phyloP scores from a whole-genome alignment of 2,113 vertebrate species.

The cat (Felis catus) region DNA sequence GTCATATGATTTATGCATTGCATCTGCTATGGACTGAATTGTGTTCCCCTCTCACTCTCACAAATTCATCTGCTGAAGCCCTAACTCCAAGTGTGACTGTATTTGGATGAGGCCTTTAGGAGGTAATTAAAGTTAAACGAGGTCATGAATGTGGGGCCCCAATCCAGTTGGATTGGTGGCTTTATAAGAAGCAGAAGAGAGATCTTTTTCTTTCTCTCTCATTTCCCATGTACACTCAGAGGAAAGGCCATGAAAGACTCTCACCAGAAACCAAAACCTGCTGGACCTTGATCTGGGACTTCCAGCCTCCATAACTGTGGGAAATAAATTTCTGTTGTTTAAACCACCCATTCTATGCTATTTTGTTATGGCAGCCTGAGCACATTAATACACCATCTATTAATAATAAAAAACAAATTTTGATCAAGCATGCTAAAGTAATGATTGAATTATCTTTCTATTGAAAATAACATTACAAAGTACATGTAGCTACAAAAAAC shows the following conservation, averaged over 20 bases:
- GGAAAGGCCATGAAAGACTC: not conserved
- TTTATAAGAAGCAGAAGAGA: not conserved
- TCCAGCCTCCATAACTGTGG: not conserved
- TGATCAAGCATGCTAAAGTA: not conserved
- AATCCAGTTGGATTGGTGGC: not conserved
- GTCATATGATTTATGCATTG: slow-evolving; percentile 1
- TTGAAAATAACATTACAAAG: slow-evolving; percentile 30
- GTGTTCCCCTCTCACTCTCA: not conserved
- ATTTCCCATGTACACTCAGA: not conserved
- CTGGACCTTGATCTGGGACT: not conserved
- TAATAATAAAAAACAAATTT: slow-evolving; percentile 6
- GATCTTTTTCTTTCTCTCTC: not conserved
- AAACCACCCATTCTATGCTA: not conserved
- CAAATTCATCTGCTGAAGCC: not conserved
- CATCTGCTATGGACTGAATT: not conserved
- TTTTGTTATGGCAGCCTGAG: not conserved
- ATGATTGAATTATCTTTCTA: slow-evolving; percentile 35
- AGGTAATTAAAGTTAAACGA: not conserved
- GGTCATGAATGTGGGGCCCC: not conserved
- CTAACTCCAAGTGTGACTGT: not conserved
- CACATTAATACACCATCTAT: not conserved
- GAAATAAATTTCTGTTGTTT: slow-evolving; percentile 30
- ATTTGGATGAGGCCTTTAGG: not conserved
- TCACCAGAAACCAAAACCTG: not conserved
- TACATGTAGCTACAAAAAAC: not conserved